Percentiles rank a stretch among this genome's conserved stretches.
phyloP scores from a whole-genome alignment of 2,113 vertebrate species.

The Muntiacus reevesi region DNA sequence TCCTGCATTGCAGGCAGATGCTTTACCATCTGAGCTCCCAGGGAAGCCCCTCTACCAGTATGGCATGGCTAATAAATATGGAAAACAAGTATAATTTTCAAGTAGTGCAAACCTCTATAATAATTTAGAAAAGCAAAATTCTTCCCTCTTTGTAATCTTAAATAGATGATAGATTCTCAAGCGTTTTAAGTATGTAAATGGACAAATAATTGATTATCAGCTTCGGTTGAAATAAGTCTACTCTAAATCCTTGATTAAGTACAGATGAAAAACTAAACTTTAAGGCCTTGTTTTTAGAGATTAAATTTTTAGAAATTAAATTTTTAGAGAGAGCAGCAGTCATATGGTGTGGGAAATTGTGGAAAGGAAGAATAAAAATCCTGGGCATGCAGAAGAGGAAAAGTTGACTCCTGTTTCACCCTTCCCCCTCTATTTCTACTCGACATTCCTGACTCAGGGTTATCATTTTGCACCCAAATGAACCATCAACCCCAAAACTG shows the following conservation, averaged over 20 bases:
- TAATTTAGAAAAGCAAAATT: neutral
- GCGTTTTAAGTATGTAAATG: neutral
- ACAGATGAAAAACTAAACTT: neutral
- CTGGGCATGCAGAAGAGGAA: neutral
- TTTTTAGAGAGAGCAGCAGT: too few relatives aligned
- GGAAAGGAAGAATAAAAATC: neutral
- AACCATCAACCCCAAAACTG: neutral
- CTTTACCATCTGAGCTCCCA: neutral
- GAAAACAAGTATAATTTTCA: neutral
- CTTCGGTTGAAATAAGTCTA: neutral
- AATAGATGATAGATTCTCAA: neutral
- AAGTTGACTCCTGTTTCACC: neutral
- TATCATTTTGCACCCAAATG: neutral
- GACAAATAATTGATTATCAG: neutral
- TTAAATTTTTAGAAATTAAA: too few relatives aligned
- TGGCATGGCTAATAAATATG: neutral
- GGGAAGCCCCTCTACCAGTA: neutral
- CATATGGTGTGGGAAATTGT: neutral
- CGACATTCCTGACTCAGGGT: neutral
- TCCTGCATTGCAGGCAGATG: neutral
- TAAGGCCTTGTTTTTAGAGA: neutral
- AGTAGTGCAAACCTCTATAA: neutral
- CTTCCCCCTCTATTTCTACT: neutral
- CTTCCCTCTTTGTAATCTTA: neutral
- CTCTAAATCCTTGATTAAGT: neutral